Conservation (phyloP, 1,140 invertebrate species). For the Drosophila grimshawi region DNA sequence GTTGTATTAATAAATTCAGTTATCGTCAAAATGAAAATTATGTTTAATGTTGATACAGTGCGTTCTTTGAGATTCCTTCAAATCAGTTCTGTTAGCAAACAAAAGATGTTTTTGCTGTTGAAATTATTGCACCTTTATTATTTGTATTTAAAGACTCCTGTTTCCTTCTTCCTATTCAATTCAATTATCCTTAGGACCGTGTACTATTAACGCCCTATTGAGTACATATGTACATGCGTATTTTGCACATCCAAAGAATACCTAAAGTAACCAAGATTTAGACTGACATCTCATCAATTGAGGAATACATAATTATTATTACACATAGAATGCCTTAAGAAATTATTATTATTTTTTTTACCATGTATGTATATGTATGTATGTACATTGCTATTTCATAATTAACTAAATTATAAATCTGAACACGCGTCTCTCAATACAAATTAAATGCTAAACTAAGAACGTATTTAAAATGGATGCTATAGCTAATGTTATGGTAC, state of each 20-base stretch:
- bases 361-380: slow-evolving; percentile 17
- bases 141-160: slow-evolving; percentile 28
- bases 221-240: slow-evolving; percentile 47
- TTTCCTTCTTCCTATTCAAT: not conserved
- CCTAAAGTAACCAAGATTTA: slow-evolving; percentile 30
- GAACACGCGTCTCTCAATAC: slow-evolving; percentile 35
- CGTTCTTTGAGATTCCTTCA: slow-evolving; percentile 56
- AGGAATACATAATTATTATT: slow-evolving; percentile 44
- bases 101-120: slow-evolving; percentile 34
- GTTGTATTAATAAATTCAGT: slow-evolving; percentile 20
- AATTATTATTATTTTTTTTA: slow-evolving; percentile 25
- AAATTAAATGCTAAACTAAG: slow-evolving; percentile 42
- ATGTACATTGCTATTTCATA: slow-evolving; percentile 46
- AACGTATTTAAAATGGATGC: slow-evolving; percentile 40
- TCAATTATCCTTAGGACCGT: slow-evolving; percentile 33
- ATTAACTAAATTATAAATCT: slow-evolving; percentile 44
- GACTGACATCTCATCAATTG: slow-evolving; percentile 40
- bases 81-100: slow-evolving; percentile 51
- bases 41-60: slow-evolving; percentile 49
- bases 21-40: slow-evolving; percentile 22
- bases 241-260: slow-evolving; percentile 36
- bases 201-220: slow-evolving; percentile 18
- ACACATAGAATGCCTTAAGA: slow-evolving; percentile 36
- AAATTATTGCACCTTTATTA: slow-evolving; percentile 63
- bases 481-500: slow-evolving; percentile 46